Percentiles rank a stretch among this genome's conserved stretches.
phyloP scores from a whole-genome alignment of 2,888 invertebrate genomes.

The Crossocerus cetratus region DNA sequence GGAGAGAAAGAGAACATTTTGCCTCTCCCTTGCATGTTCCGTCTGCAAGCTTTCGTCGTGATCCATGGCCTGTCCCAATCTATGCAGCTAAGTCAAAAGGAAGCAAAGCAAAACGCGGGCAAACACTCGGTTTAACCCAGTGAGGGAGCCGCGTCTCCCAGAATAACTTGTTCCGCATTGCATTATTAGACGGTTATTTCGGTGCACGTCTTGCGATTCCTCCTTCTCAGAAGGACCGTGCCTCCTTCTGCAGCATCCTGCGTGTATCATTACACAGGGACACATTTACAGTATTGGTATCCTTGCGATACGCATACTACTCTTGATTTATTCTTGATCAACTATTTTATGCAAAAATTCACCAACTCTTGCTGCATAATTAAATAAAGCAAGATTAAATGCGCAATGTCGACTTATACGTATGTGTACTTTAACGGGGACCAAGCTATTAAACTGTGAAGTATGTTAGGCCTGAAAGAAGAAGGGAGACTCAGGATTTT shows the following conservation, averaged over 20 bases:
- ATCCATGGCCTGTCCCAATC: constrained; percentile 71
- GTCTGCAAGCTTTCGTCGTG: constrained; percentile 58
- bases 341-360: too few species aligned
- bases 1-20: not conserved
- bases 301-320: too few species aligned
- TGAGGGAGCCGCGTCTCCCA: constrained; percentile 67
- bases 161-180: constrained; percentile 76
- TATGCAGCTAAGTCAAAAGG: constrained; percentile 65
- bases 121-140: constrained; percentile 71
- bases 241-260: constrained; percentile 14
- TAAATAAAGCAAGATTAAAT: too few species aligned
- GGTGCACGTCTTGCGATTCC: constrained; percentile 50
- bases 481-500: too few species aligned
- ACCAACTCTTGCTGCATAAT: too few species aligned
- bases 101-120: constrained; percentile 67
- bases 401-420: too few species aligned
- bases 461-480: too few species aligned
- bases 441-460: too few species aligned
- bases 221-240: constrained; percentile 47
- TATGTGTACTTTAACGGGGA: too few species aligned
- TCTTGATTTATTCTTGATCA: too few species aligned
- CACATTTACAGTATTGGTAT: too few species aligned
- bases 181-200: constrained; percentile 74
- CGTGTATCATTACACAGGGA: too few species aligned
- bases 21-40: constrained; percentile 33